A percentile compares a stretch with the other conserved stretches of the same genome.
Evolutionary conservation across 37 sponge, comb jelly and placozoan species (phyloP).

Genomic region (Bolinopsis microptera): DNA sequence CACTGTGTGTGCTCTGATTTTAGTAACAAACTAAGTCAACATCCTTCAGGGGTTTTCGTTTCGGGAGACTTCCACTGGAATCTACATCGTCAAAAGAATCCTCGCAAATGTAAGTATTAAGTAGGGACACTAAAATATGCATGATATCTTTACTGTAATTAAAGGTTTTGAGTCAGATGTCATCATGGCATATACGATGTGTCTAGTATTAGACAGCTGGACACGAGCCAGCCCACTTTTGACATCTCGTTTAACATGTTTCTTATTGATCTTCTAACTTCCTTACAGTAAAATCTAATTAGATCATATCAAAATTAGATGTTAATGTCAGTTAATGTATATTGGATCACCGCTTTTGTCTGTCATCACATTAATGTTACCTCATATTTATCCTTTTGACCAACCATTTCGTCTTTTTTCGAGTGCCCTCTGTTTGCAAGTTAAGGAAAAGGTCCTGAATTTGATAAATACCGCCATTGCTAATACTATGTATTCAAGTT

Average conservation of each 20-base stretch:
- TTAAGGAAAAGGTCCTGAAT: not conserved
- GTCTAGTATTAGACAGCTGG: not conserved
- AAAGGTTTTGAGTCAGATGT: not conserved
- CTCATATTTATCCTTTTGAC: no score
- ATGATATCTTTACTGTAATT: not conserved
- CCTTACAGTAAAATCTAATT: not conserved
- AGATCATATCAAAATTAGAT: not conserved
- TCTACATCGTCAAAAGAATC: conserved; percentile 33
- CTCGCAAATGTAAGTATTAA: not conserved
- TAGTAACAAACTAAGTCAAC: no score
- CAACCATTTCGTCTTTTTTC: no score
- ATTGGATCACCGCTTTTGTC: not conserved
- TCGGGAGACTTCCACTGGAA: conserved; percentile 21
- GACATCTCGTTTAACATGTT: not conserved
- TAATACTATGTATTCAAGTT: no score
- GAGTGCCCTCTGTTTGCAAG: not conserved
- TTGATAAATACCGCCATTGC: no score
- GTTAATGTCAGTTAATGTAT: not conserved
- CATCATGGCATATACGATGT: not conserved
- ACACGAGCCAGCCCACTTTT: not conserved
- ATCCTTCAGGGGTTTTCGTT: conserved; percentile 36
- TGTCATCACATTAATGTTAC: no score
- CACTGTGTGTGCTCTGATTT: no score
- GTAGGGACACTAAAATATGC: not conserved
- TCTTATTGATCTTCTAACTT: not conserved